These are phyloP conservation scores for Nymphalis io DNA, from an alignment of 1,140 invertebrate species.

Conservation along the genomic window DNA sequence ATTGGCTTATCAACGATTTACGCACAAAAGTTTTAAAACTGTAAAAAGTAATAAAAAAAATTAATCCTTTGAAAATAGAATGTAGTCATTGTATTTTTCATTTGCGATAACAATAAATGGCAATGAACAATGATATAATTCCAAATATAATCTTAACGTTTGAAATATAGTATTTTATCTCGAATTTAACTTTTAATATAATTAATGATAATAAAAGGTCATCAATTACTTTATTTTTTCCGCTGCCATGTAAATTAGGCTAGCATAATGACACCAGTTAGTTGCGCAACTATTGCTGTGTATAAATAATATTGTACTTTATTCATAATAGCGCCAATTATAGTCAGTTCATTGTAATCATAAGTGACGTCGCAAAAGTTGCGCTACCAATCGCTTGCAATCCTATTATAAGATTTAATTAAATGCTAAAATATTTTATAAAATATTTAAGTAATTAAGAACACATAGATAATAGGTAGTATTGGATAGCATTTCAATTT, in stretches of 20 bases:
- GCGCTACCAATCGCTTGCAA: slow-evolving; percentile 9
- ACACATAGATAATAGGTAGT: slow-evolving; percentile 24
- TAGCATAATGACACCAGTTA: slow-evolving; percentile 8
- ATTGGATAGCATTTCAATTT: slow-evolving; percentile 37
- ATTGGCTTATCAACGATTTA: slow-evolving; percentile 25
- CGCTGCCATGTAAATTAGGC: slow-evolving; percentile 7
- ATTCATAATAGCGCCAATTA: slow-evolving; percentile 3
- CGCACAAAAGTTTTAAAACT: slow-evolving; percentile 18
- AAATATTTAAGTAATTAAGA: slow-evolving; percentile 18
- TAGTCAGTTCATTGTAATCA: slow-evolving; percentile 5
- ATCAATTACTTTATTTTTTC: slow-evolving; percentile 8
- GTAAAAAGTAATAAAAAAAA: slow-evolving; percentile 4
- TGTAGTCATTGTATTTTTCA: slow-evolving; percentile 10
- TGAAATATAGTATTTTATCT: background rate
- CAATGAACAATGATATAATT: background rate
- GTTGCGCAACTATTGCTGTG: slow-evolving; percentile 18
- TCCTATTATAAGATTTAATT: slow-evolving; percentile 14
- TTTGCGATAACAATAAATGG: slow-evolving; percentile 13
- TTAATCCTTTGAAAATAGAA: slow-evolving; percentile 6
- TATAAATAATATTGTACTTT: slow-evolving; percentile 1
- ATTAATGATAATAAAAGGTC: slow-evolving; percentile 3
- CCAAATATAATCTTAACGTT: background rate
- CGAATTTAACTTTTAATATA: background rate
- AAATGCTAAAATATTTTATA: slow-evolving; percentile 1
- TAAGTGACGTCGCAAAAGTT: slow-evolving; percentile 15